Evolutionary conservation across 2,113 vertebrate species (phyloP).

Genomic region (Egretta garzetta): DNA sequence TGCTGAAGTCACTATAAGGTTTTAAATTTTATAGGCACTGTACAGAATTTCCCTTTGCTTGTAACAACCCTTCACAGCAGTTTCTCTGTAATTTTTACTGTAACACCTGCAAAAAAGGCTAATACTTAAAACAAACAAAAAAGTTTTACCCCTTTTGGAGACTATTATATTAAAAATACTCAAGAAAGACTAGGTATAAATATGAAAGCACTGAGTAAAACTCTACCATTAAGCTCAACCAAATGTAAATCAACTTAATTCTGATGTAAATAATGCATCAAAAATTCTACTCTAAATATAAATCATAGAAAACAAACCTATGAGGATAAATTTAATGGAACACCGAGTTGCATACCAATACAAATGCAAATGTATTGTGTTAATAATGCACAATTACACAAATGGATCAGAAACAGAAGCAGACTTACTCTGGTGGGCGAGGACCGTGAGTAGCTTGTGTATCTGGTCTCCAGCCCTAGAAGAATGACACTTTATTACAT

Average conservation of each 20-base stretch:
- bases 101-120: background rate
- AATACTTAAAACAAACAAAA: background rate
- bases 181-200: background rate
- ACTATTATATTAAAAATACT: background rate
- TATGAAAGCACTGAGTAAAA: background rate
- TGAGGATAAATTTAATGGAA: background rate
- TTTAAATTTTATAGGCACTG: background rate
- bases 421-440: conserved; percentile 74
- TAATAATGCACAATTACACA: background rate
- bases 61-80: background rate
- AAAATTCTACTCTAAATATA: background rate
- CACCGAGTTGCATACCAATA: background rate
- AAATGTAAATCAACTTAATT: background rate
- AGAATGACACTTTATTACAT: background rate
- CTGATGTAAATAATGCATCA: background rate
- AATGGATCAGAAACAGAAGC: background rate
- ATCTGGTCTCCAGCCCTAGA: conserved; percentile 63
- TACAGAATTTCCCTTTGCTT: background rate
- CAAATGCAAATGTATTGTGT: background rate
- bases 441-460: conserved; percentile 13
- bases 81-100: background rate
- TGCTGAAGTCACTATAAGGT: background rate
- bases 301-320: background rate
- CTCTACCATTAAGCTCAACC: background rate
- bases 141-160: fast-evolving